Percentiles rank a stretch among this genome's conserved stretches.
Conservation (phyloP, 1,140 invertebrate genomes). For the Papilio aristodemus region DNA sequence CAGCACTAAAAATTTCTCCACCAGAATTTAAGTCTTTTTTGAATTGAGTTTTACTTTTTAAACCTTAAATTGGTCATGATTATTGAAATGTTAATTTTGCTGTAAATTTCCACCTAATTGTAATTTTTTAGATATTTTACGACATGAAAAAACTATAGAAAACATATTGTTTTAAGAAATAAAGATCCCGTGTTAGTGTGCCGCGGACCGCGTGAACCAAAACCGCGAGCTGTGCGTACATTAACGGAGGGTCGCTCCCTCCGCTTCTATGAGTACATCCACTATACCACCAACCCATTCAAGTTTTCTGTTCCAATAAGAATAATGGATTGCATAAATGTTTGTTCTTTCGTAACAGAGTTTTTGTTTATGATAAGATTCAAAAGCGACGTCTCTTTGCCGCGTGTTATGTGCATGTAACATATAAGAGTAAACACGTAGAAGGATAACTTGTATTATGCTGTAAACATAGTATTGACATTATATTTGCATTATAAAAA, state of each 20-base stretch:
- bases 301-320: constrained; percentile 15
- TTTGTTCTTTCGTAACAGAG: constrained; percentile 14
- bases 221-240: constrained; percentile 1
- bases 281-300: constrained; percentile 19
- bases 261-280: constrained; percentile 8
- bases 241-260: constrained; percentile 9
- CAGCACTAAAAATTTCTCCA: no score
- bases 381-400: background rate
- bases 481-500: background rate
- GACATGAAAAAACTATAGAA: no score
- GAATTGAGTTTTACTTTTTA: no score
- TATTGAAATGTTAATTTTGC: no score
- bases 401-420: background rate
- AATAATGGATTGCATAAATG: constrained; percentile 20
- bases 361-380: constrained; percentile 9
- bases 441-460: background rate
- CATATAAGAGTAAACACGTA: background rate
- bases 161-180: background rate
- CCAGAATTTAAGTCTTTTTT: no score
- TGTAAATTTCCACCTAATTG: no score
- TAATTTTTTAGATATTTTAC: no score
- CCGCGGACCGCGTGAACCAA: background rate
- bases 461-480: background rate
- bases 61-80: no score
- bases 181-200: background rate